These are phyloP conservation scores for Trachops cirrhosus DNA, from an alignment of 2,797 vertebrate genomes.

Conservation along the genomic window DNA sequence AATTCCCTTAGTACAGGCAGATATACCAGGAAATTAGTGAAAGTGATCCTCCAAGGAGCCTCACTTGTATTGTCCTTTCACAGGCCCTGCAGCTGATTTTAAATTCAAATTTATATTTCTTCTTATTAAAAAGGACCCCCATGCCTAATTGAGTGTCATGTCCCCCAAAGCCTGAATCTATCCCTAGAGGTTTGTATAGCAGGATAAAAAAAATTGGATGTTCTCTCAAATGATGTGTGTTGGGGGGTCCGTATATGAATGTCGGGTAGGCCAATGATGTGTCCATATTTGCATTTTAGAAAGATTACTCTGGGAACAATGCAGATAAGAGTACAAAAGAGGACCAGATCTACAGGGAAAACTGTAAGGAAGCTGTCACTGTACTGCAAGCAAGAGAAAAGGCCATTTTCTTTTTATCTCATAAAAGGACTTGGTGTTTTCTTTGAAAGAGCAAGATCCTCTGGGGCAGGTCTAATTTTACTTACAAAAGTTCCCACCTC, in stretches of 20 bases:
- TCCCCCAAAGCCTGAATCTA: not conserved
- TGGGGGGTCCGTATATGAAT: not conserved
- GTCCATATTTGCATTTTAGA: slow-evolving; percentile 58
- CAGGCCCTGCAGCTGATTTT: not conserved
- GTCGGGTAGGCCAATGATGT: not conserved
- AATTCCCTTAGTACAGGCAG: slow-evolving; percentile 32
- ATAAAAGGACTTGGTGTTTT: slow-evolving; percentile 50
- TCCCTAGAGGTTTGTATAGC: not conserved
- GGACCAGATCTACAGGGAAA: slow-evolving; percentile 17
- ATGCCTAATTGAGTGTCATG: not conserved
- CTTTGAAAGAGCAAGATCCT: slow-evolving; percentile 64
- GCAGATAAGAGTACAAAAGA: slow-evolving; percentile 53
- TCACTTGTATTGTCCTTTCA: not conserved
- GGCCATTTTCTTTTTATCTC: slow-evolving; percentile 39
- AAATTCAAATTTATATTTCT: slow-evolving; percentile 40
- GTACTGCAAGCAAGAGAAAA: slow-evolving; percentile 58
- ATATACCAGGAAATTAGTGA: not conserved
- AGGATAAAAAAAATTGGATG: not conserved
- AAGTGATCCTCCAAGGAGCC: not conserved
- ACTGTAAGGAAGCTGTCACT: slow-evolving; percentile 37
- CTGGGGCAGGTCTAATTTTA: slow-evolving; percentile 65
- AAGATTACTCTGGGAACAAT: slow-evolving; percentile 54
- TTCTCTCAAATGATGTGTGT: not conserved
- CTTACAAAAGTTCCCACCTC: slow-evolving; percentile 35
- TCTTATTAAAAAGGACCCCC: not conserved